phyloP scores from a whole-genome alignment of 2,113 vertebrate genomes.

The Caracal caracal region DNA sequence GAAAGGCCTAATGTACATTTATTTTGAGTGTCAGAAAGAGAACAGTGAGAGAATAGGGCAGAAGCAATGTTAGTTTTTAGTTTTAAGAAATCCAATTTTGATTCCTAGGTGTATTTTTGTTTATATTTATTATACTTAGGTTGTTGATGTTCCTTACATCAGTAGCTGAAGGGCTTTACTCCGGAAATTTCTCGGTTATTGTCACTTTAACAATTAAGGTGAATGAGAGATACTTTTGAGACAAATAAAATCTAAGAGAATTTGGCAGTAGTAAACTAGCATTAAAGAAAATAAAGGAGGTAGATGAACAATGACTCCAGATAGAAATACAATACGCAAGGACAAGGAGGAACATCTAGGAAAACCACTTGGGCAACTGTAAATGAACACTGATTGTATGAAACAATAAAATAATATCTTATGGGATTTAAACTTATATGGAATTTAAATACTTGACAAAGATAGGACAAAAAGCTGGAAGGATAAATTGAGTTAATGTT shows the following conservation, averaged over 20 bases:
- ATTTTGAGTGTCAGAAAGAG: neutral
- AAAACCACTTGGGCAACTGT: neutral
- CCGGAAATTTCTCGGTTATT: neutral
- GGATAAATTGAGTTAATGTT: neutral
- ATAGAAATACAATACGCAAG: neutral
- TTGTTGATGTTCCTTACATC: neutral
- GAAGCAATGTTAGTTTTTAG: neutral
- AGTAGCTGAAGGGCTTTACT: neutral
- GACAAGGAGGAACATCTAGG: neutral
- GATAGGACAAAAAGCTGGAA: neutral
- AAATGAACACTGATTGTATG: neutral
- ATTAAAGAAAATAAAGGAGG: neutral
- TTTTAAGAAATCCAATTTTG: neutral
- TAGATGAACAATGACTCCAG: neutral
- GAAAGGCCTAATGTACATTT: neutral
- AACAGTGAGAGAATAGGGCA: neutral
- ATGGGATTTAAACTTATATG: neutral
- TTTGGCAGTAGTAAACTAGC: neutral
- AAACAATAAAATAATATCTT: neutral
- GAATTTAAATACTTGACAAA: neutral
- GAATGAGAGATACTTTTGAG: neutral
- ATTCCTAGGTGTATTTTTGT: neutral
- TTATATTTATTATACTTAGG: neutral
- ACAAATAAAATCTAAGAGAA: neutral
- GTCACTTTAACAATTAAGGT: neutral